phyloP scores from a whole-genome alignment of 37 sponge, comb jelly and placozoan species.

The Halichondria panicea region DNA sequence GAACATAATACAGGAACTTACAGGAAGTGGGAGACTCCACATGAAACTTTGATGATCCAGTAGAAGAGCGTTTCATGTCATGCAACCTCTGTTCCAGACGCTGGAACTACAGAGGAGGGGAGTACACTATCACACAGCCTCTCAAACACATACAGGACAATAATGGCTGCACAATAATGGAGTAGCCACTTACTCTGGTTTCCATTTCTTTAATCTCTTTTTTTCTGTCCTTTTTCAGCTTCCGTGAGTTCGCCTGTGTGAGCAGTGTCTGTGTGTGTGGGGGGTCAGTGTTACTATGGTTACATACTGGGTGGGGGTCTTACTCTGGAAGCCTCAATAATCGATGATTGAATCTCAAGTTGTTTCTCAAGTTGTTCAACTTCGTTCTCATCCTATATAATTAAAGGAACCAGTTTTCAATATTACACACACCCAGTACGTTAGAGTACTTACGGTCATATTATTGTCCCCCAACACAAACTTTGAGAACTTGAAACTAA shows the following conservation, averaged over 20 bases:
- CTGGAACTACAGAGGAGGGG: background rate
- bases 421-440: background rate
- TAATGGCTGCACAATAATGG: background rate
- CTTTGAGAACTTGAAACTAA: slow-evolving; percentile 74
- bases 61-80: slow-evolving; percentile 22
- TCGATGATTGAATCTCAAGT: slow-evolving; percentile 52
- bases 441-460: background rate
- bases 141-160: background rate
- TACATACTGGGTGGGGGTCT: background rate
- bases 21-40: slow-evolving; percentile 21
- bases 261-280: slow-evolving; percentile 33
- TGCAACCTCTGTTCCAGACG: slow-evolving; percentile 36
- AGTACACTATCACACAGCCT: too few relatives aligned
- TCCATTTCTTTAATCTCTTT: slow-evolving; percentile 58
- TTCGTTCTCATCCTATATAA: slow-evolving; percentile 11
- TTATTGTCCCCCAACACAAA: slow-evolving; percentile 56
- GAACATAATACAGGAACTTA: background rate
- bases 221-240: slow-evolving; percentile 58
- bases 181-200: slow-evolving; percentile 18
- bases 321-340: slow-evolving; percentile 50
- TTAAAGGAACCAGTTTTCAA: background rate
- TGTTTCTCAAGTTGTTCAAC: slow-evolving; percentile 58
- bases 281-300: background rate
- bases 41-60: slow-evolving; percentile 22
- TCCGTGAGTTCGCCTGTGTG: slow-evolving; percentile 36